Conservation (phyloP, 2,797 vertebrate species). For the Malurus leucopterus region DNA sequence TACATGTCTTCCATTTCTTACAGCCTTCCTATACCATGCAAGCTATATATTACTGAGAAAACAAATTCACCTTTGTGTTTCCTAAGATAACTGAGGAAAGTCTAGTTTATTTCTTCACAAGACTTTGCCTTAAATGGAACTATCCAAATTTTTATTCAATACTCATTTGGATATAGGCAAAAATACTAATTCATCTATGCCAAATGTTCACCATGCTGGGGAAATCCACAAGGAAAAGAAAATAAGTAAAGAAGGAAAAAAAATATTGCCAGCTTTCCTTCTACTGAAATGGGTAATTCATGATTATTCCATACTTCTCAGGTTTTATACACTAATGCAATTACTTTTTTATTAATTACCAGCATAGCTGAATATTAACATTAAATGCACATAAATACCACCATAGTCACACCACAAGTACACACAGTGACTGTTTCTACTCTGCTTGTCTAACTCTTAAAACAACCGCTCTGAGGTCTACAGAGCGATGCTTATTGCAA, state of each 20-base stretch:
- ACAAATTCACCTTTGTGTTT: neutral
- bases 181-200: neutral
- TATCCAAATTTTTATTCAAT: neutral
- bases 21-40: neutral
- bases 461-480: neutral
- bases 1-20: neutral
- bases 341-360: neutral
- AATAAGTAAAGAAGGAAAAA: neutral
- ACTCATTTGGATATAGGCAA: neutral
- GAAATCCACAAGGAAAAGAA: neutral
- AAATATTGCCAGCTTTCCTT: neutral
- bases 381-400: neutral
- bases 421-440: neutral
- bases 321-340: neutral
- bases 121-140: neutral
- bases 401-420: neutral
- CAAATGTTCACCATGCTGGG: neutral
- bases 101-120: neutral
- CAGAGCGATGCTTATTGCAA: neutral
- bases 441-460: neutral
- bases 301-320: neutral
- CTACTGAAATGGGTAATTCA: neutral
- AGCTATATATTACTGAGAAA: neutral
- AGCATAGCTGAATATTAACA: neutral
- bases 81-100: neutral